These are phyloP conservation scores for Laticauda colubrina DNA, from an alignment of 2,113 vertebrate genomes.

Conservation along the genomic window DNA sequence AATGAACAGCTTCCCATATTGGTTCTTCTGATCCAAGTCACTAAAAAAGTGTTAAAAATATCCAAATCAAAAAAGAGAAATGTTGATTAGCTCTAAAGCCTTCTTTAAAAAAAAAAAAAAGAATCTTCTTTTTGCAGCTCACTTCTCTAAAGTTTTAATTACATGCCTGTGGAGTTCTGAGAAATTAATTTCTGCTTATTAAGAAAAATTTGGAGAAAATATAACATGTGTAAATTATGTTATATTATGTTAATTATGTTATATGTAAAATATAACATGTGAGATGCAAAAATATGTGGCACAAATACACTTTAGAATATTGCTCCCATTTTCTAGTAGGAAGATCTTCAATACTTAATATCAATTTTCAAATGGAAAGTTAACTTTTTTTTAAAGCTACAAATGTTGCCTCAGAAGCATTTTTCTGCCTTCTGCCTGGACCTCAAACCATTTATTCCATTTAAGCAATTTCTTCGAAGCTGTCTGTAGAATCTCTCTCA, in stretches of 20 bases:
- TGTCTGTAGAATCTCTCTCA: background rate
- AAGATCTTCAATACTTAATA: background rate
- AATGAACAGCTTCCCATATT: background rate
- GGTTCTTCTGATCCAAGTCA: slow-evolving; percentile 9
- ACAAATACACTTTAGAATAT: background rate
- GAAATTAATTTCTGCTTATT: slow-evolving; percentile 18
- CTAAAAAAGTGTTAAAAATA: slow-evolving; percentile 4
- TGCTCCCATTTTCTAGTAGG: slow-evolving; percentile 15
- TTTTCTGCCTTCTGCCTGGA: background rate
- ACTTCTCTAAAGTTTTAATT: slow-evolving; percentile 13
- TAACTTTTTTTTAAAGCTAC: background rate
- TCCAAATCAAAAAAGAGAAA: background rate
- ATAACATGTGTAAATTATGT: too few relatives aligned
- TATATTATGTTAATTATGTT: background rate
- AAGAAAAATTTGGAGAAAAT: slow-evolving; percentile 22
- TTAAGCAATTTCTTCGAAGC: background rate
- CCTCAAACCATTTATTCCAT: background rate
- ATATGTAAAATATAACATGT: slow-evolving; percentile 1
- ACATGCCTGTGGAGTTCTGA: background rate
- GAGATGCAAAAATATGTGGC: background rate
- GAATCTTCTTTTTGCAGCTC: background rate
- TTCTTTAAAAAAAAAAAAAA: slow-evolving; percentile 23
- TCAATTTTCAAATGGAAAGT: background rate
- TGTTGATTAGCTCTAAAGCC: slow-evolving; percentile 8
- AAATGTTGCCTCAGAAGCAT: background rate